These are phyloP conservation scores for Zaprionus bogoriensis DNA, from an alignment of 2,888 invertebrate genomes.

Conservation along the genomic window DNA sequence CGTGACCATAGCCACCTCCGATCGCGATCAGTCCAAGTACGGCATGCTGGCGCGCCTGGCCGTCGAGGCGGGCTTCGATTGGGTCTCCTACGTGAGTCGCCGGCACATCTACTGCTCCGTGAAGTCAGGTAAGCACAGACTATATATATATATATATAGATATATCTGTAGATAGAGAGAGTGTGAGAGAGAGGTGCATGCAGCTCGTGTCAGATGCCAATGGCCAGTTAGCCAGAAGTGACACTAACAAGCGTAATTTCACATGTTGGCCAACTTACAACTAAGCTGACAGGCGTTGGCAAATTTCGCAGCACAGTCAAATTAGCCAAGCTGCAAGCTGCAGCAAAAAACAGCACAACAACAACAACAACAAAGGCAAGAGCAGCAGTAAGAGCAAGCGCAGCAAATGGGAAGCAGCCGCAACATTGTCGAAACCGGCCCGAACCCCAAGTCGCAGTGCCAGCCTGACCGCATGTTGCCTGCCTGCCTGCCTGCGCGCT, in stretches of 20 bases:
- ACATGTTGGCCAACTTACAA: conserved; percentile 76
- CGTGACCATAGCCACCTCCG: conserved; percentile 97
- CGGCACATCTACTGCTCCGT: conserved; percentile 98
- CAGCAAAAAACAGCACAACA: background rate
- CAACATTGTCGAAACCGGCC: conserved; percentile 57
- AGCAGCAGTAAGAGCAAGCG: background rate
- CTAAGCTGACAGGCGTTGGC: conserved; percentile 81
- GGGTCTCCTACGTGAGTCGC: conserved; percentile 98
- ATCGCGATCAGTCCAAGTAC: conserved; percentile 95
- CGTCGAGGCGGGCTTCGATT: conserved; percentile 98
- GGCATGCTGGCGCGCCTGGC: conserved; percentile 98
- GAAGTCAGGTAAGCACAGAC: conserved; percentile 91
- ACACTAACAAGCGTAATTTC: conserved; percentile 81
- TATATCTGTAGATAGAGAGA: background rate
- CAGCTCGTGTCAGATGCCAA: conserved; percentile 31
- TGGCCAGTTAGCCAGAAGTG: conserved; percentile 76
- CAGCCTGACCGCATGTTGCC: conserved; percentile 65
- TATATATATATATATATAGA: background rate
- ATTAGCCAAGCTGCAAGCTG: conserved; percentile 61
- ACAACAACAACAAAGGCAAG: background rate
- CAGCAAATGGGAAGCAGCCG: conserved; percentile 44
- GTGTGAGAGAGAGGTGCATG: too few species aligned
- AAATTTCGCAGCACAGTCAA: conserved; percentile 65
- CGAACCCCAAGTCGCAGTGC: conserved; percentile 19
- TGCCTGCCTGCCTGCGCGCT: conserved; percentile 18